These are phyloP conservation scores for Drosophila arizonae DNA, from an alignment of 1,140 invertebrate species.

Conservation along the genomic window DNA sequence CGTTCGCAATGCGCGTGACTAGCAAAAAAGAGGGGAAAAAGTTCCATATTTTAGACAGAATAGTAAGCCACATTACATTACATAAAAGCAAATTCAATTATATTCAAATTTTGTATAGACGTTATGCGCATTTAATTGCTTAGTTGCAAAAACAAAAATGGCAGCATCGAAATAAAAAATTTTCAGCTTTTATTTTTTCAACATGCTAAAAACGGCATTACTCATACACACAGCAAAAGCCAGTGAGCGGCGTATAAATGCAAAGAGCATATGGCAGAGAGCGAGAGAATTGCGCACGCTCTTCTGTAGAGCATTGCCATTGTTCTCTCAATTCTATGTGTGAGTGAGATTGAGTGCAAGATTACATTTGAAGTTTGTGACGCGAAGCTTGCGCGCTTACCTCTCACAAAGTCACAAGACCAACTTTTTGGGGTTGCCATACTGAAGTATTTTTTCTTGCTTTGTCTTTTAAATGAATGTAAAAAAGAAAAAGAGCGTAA, in stretches of 20 bases:
- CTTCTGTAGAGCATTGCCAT: constrained; percentile 48
- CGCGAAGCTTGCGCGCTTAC: constrained; percentile 58
- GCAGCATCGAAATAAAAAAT: constrained; percentile 58
- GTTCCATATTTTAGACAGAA: constrained; percentile 24
- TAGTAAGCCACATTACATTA: constrained; percentile 32
- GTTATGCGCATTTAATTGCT: constrained; percentile 46
- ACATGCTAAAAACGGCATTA: constrained; percentile 74
- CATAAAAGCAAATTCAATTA: constrained; percentile 32
- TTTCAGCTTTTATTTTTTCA: constrained; percentile 47
- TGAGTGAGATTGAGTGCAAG: constrained; percentile 23
- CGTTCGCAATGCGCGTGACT: constrained; percentile 64
- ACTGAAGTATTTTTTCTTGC: constrained; percentile 39
- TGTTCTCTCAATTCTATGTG: constrained; percentile 19
- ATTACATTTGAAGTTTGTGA: constrained; percentile 65
- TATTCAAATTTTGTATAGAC: constrained; percentile 37
- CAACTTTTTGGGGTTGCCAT: constrained; percentile 66
- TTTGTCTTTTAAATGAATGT: constrained; percentile 31
- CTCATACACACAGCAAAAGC: constrained; percentile 55
- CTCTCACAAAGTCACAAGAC: constrained; percentile 76
- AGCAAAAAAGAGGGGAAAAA: constrained; percentile 34
- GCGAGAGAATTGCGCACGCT: constrained; percentile 49
- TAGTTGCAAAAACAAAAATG: constrained; percentile 53
- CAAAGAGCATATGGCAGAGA: constrained; percentile 21
- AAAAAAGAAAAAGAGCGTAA: not conserved
- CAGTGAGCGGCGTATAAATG: constrained; percentile 35